A percentile compares a stretch with the other conserved stretches of the same genome.
These are phyloP conservation scores for Nyctalus aviator DNA, from an alignment of 2,797 vertebrate species.

Conservation along the genomic window DNA sequence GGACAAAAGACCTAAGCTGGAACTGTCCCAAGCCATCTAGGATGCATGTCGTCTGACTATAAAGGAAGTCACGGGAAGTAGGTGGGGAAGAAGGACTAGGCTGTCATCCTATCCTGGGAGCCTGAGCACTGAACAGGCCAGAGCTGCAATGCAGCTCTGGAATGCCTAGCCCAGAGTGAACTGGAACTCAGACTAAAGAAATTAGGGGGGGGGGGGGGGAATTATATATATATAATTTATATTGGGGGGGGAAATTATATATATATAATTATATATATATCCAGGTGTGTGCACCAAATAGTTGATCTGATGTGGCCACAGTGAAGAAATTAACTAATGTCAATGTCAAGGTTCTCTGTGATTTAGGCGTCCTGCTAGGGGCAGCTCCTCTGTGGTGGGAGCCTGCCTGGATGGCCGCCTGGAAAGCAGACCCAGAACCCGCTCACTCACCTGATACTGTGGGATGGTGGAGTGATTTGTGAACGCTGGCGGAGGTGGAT, in stretches of 20 bases:
- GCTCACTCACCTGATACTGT: conserved; percentile 82
- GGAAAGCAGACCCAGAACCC: neutral
- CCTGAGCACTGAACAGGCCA: neutral
- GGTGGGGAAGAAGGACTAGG: neutral
- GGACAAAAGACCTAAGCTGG: neutral
- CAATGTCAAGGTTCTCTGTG: neutral
- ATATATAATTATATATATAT: rapidly evolving
- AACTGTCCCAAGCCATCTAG: neutral
- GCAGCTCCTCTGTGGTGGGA: neutral
- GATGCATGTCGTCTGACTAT: neutral
- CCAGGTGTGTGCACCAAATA: rapidly evolving
- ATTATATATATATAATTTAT: rapidly evolving
- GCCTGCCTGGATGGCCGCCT: too few relatives aligned
- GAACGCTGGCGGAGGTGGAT: conserved; percentile 58
- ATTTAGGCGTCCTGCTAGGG: neutral
- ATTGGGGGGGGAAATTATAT: too few relatives aligned
- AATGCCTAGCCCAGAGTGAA: neutral
- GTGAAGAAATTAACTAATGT: neutral
- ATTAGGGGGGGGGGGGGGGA: too few relatives aligned
- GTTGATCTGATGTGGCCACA: neutral
- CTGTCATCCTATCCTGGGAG: neutral
- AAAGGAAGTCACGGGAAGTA: neutral
- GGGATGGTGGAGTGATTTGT: conserved; percentile 70
- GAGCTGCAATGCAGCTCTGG: neutral
- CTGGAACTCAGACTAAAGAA: neutral